These are phyloP conservation scores for Rhynchomys soricoides DNA, from an alignment of 2,113 vertebrate species.

Conservation along the genomic window DNA sequence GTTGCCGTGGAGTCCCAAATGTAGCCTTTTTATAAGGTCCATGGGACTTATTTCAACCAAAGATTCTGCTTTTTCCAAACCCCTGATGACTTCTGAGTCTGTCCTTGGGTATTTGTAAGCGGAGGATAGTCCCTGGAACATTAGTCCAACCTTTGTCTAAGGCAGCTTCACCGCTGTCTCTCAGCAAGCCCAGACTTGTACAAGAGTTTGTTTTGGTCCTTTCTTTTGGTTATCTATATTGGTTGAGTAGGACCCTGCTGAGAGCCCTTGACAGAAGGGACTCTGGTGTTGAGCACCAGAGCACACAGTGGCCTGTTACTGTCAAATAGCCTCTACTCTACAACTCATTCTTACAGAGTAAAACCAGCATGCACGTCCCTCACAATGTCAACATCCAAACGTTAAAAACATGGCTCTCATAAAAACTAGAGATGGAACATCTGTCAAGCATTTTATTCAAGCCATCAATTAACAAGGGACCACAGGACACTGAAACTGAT, in stretches of 20 bases:
- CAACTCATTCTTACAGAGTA: neutral
- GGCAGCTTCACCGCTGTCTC: neutral
- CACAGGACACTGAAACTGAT: neutral
- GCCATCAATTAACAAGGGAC: neutral
- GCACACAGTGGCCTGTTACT: too few relatives aligned
- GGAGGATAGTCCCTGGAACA: rapidly evolving
- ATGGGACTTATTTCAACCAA: neutral
- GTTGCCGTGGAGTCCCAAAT: neutral
- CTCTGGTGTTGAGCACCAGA: neutral
- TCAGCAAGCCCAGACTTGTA: neutral
- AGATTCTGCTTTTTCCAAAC: neutral
- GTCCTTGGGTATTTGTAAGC: neutral
- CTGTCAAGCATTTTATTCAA: neutral
- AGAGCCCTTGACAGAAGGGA: neutral
- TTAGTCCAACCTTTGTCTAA: neutral
- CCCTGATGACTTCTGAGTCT: neutral
- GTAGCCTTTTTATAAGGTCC: neutral
- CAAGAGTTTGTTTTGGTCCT: neutral
- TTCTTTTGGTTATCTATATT: rapidly evolving
- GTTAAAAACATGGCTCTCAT: neutral
- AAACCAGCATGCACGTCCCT: neutral
- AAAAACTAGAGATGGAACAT: neutral
- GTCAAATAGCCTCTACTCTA: neutral
- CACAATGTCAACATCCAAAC: neutral
- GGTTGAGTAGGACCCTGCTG: neutral